Evolutionary conservation across 2,888 invertebrate species (phyloP).

Genomic region (Ormyrus rosae): DNA sequence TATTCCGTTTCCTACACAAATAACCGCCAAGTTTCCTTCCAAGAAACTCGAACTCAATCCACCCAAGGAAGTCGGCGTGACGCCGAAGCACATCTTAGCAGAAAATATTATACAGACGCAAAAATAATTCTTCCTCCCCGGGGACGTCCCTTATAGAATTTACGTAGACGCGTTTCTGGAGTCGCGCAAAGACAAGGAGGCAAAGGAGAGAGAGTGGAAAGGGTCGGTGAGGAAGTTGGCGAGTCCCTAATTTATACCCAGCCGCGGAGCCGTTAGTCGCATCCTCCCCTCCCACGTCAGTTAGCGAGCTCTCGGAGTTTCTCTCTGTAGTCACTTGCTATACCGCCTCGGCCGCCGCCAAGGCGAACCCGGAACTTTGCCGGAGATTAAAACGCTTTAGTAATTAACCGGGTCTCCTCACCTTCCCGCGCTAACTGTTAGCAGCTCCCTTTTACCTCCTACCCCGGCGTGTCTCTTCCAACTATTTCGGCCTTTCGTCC

Average conservation of each 20-base stretch:
- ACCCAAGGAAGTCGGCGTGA: too few relatives aligned
- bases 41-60: too few relatives aligned
- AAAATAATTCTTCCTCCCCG: too few relatives aligned
- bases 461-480: conserved; percentile 49
- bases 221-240: conserved; percentile 61
- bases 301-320: conserved; percentile 54
- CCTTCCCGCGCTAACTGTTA: conserved; percentile 73
- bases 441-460: conserved; percentile 57
- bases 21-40: too few relatives aligned
- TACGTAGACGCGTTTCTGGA: too few relatives aligned
- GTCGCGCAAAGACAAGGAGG: background rate
- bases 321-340: conserved; percentile 58
- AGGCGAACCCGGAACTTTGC: conserved; percentile 70
- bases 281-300: conserved; percentile 26
- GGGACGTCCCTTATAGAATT: too few relatives aligned
- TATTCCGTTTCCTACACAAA: too few relatives aligned
- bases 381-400: conserved; percentile 76
- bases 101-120: too few relatives aligned
- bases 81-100: too few relatives aligned
- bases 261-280: conserved; percentile 59
- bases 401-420: conserved; percentile 76
- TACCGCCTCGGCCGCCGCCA: conserved; percentile 58
- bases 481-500: conserved; percentile 55
- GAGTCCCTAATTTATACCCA: conserved; percentile 74
- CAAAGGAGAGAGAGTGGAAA: conserved; percentile 1